Conservation (phyloP, 2,888 invertebrate species). For the Drosophila dives region DNA sequence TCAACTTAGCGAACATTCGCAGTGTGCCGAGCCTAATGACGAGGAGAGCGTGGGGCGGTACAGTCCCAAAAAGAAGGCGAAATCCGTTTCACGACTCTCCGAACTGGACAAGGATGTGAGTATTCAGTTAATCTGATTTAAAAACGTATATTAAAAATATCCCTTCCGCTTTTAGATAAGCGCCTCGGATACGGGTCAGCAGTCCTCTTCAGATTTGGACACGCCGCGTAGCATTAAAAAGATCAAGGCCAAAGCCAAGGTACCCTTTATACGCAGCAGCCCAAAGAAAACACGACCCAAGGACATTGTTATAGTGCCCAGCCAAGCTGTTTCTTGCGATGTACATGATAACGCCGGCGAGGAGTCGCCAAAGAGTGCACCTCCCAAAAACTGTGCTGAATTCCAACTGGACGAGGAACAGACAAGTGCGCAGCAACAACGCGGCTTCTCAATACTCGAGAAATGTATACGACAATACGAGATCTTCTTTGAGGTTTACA, state of each 20-base stretch:
- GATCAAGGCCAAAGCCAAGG: constrained; percentile 83
- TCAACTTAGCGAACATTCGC: constrained; percentile 82
- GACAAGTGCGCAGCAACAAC: constrained; percentile 68
- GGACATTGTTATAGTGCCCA: constrained; percentile 70
- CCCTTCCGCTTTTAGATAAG: constrained; percentile 70
- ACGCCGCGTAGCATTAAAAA: constrained; percentile 84
- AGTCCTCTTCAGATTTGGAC: constrained; percentile 84
- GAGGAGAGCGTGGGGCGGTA: constrained; percentile 85
- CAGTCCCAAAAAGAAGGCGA: constrained; percentile 86
- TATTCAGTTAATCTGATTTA: background rate
- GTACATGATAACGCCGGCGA: constrained; percentile 49
- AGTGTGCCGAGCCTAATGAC: constrained; percentile 66
- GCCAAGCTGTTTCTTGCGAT: constrained; percentile 17
- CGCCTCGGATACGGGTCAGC: constrained; percentile 82
- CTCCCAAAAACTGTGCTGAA: constrained; percentile 55
- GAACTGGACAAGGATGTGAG: constrained; percentile 86
- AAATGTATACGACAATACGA: constrained; percentile 87
- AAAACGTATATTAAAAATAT: background rate
- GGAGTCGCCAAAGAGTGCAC: constrained; percentile 79
- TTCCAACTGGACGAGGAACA: constrained; percentile 70
- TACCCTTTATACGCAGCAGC: constrained; percentile 82
- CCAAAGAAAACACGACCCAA: constrained; percentile 82
- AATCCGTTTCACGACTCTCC: constrained; percentile 86
- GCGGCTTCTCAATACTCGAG: constrained; percentile 86
- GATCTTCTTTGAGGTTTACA: constrained; percentile 85